Evolutionary conservation across 2,888 invertebrate species (phyloP).

Genomic region (Scrobipalpa atriplicella): DNA sequence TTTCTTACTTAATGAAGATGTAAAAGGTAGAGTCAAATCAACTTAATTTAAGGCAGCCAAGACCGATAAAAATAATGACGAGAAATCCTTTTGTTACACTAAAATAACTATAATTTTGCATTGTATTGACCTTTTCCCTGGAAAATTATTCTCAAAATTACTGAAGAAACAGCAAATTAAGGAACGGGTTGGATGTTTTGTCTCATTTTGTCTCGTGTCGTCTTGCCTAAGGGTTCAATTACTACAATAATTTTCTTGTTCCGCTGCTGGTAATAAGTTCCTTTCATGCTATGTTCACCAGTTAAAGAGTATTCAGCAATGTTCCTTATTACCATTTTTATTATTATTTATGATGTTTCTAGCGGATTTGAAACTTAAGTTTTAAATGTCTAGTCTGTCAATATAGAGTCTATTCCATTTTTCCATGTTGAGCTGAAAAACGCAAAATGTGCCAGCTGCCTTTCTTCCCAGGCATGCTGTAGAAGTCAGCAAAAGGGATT

Average conservation of each 20-base stretch:
- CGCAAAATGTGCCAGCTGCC: too few species aligned
- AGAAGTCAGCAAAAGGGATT: too few species aligned
- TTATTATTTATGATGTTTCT: too few species aligned
- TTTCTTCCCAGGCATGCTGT: too few species aligned
- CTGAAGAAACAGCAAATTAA: not conserved
- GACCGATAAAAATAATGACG: not conserved
- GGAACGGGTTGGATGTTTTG: not conserved
- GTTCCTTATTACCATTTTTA: too few species aligned
- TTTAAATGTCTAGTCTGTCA: too few species aligned
- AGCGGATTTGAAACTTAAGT: too few species aligned
- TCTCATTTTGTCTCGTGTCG: not conserved
- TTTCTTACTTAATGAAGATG: too few species aligned
- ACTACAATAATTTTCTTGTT: not conserved
- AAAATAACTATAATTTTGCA: not conserved
- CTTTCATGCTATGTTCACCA: not conserved
- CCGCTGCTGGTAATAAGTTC: not conserved
- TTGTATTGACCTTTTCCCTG: not conserved
- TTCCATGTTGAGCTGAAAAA: too few species aligned
- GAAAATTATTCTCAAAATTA: not conserved
- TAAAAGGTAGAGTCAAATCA: too few species aligned
- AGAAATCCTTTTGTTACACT: not conserved
- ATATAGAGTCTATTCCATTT: too few species aligned
- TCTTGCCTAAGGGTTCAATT: not conserved
- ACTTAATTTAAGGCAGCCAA: not conserved
- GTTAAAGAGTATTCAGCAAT: too few species aligned